Conservation (phyloP, 23 tunicate species). For the Trididemnum nubilum region DNA sequence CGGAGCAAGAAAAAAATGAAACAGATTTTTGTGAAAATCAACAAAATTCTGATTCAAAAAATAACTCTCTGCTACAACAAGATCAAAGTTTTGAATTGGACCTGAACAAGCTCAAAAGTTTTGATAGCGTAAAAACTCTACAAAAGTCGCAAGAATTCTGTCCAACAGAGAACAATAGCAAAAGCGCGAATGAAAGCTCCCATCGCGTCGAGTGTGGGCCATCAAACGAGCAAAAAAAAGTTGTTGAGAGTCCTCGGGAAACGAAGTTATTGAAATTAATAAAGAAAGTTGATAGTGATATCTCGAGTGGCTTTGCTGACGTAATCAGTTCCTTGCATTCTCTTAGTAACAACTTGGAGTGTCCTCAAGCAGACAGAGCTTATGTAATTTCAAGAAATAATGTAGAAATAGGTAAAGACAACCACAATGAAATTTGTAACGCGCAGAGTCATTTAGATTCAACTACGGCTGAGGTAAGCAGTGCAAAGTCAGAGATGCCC, state of each 20-base stretch:
- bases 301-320: constrained; percentile 18
- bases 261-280: neutral
- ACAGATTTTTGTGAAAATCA: too few relatives aligned
- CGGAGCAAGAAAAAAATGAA: too few relatives aligned
- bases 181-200: neutral
- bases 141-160: neutral
- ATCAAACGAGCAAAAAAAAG: neutral
- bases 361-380: neutral
- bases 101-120: too few relatives aligned
- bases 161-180: neutral
- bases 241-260: neutral
- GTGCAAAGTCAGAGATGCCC: neutral
- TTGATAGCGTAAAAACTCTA: neutral
- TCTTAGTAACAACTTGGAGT: neutral
- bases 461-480: too few relatives aligned
- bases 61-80: neutral
- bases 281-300: neutral
- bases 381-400: neutral
- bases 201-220: neutral
- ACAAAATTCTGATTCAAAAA: too few relatives aligned
- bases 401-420: neutral
- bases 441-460: neutral
- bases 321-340: neutral
- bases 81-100: too few relatives aligned
- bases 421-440: neutral